Percentiles rank a stretch among this genome's conserved stretches.
phyloP scores from a whole-genome alignment of 2,113 vertebrate genomes.

The Orthonyx spaldingii region DNA sequence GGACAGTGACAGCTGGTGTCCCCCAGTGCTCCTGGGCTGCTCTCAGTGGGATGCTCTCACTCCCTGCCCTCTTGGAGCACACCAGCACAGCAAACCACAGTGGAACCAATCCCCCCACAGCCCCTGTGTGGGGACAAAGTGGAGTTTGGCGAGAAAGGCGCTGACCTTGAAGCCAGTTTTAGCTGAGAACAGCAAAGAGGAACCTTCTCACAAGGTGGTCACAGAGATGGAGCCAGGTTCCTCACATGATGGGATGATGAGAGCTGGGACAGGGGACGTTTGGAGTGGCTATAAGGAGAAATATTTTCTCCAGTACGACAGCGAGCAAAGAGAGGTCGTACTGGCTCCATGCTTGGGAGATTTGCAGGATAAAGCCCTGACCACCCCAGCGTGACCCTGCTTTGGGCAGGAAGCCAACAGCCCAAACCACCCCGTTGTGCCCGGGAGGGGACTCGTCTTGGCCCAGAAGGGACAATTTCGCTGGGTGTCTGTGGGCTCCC shows the following conservation, averaged over 20 bases:
- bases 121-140: background rate
- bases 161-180: background rate
- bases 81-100: background rate
- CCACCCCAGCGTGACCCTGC: background rate
- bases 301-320: background rate
- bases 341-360: background rate
- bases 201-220: background rate
- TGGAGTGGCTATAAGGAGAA: background rate
- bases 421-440: background rate
- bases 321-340: background rate
- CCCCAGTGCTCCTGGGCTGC: background rate
- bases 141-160: background rate
- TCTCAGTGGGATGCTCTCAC: background rate
- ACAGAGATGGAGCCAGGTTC: background rate
- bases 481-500: background rate
- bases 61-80: background rate
- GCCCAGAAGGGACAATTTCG: background rate
- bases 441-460: background rate
- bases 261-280: background rate
- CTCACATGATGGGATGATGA: background rate
- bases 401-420: background rate
- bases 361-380: background rate
- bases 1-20: background rate
- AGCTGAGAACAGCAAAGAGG: background rate
- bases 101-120: background rate